phyloP scores from a whole-genome alignment of 2,888 invertebrate genomes.

The Heliconius sara region DNA sequence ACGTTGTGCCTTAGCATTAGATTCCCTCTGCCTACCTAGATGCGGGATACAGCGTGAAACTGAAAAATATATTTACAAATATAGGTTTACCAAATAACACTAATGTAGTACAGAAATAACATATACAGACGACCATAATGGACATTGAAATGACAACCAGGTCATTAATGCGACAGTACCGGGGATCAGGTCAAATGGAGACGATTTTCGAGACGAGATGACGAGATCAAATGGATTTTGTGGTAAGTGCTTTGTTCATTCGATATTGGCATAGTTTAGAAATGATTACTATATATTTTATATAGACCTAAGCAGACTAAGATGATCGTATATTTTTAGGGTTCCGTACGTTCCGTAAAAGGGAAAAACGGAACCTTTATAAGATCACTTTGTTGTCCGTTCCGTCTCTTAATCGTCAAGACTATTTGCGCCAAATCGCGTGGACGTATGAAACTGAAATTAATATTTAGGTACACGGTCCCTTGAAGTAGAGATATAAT shows the following conservation, averaged over 20 bases:
- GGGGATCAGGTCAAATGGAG: conserved; percentile 33
- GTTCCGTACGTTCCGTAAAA: too few species aligned
- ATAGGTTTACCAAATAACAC: neutral
- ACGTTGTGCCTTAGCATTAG: too few species aligned
- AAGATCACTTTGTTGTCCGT: too few species aligned
- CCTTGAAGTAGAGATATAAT: too few species aligned
- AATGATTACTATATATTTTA: neutral
- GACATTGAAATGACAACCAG: neutral
- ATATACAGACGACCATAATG: neutral
- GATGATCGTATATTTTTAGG: neutral
- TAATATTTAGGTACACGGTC: too few species aligned
- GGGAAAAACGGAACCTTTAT: too few species aligned
- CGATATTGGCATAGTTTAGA: neutral
- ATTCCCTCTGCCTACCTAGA: too few species aligned
- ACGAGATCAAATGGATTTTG: conserved; percentile 31
- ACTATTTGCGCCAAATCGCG: too few species aligned
- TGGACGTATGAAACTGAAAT: too few species aligned
- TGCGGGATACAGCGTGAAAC: neutral
- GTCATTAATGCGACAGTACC: neutral
- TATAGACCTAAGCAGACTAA: neutral
- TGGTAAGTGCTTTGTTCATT: conserved; percentile 20
- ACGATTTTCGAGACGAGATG: neutral
- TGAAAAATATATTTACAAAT: neutral
- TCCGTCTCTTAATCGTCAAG: too few species aligned
- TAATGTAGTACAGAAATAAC: neutral